phyloP scores from a whole-genome alignment of 2,113 vertebrate genomes.

The Peromyscus maniculatus region DNA sequence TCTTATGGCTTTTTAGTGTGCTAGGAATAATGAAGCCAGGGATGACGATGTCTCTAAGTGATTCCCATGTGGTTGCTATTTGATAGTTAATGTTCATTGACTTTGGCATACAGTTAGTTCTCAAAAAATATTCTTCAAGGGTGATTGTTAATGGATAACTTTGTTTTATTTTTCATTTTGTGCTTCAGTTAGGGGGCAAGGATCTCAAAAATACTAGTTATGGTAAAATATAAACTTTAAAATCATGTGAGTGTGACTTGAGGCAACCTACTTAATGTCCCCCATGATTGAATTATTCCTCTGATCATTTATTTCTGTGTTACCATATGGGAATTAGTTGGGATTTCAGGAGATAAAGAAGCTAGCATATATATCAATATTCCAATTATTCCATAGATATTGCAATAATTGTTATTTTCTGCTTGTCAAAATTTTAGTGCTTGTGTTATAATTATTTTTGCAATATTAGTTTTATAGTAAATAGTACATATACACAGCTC shows the following conservation, averaged over 20 bases:
- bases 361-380: not conserved
- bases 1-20: not conserved
- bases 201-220: not conserved
- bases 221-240: not conserved
- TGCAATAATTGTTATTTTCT: not conserved
- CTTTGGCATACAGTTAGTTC: not conserved
- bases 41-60: not conserved
- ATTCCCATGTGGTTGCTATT: not conserved
- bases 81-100: not conserved
- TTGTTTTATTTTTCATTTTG: not conserved
- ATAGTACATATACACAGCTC: no score
- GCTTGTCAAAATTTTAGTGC: not conserved
- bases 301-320: not conserved
- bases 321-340: not conserved
- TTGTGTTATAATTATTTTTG: not conserved
- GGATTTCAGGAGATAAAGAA: not conserved
- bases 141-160: not conserved
- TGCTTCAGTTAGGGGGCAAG: not conserved
- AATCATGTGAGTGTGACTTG: not conserved
- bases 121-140: not conserved
- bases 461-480: not conserved
- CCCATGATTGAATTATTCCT: not conserved
- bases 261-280: not conserved
- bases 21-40: not conserved
- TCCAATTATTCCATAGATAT: not conserved